Conservation (phyloP, 2,797 vertebrate genomes). For the Dermochelys coriacea region DNA sequence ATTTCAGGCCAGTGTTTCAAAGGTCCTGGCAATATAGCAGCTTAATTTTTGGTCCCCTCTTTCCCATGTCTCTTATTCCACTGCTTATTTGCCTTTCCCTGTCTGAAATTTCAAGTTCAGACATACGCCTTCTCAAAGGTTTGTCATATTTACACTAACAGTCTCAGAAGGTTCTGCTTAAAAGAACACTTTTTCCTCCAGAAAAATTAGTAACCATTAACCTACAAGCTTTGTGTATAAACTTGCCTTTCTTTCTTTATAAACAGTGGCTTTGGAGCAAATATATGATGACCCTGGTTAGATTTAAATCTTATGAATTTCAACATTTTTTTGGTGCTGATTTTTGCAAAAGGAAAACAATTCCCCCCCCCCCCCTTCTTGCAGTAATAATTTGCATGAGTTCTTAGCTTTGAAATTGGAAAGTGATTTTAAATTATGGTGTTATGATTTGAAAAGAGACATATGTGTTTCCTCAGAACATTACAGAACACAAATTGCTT, state of each 20-base stretch:
- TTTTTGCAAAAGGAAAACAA: background rate
- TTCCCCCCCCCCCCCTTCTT: background rate
- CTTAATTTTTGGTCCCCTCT: background rate
- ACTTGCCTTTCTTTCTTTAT: conserved; percentile 71
- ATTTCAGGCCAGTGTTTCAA: conserved; percentile 44
- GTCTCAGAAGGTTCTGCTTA: conserved; percentile 65
- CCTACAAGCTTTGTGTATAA: conserved; percentile 61
- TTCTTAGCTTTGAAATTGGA: conserved; percentile 15
- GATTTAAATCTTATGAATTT: conserved; percentile 64
- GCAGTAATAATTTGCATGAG: background rate
- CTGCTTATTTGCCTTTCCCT: conserved; percentile 52
- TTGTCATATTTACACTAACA: conserved; percentile 58
- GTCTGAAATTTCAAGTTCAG: background rate
- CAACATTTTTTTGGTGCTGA: background rate
- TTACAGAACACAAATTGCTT: background rate
- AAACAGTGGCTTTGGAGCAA: conserved; percentile 64
- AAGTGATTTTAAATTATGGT: background rate
- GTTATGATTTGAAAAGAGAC: background rate
- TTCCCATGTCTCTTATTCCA: background rate
- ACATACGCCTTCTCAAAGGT: background rate
- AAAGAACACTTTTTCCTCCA: conserved; percentile 60
- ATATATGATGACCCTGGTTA: conserved; percentile 68
- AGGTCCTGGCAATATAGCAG: conserved; percentile 28
- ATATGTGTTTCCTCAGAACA: rapidly evolving
- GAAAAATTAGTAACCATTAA: conserved; percentile 29